Percentiles rank a stretch among this genome's conserved stretches.
These are phyloP conservation scores for Drosophila putrida DNA, from an alignment of 2,888 invertebrate genomes.

Conservation along the genomic window DNA sequence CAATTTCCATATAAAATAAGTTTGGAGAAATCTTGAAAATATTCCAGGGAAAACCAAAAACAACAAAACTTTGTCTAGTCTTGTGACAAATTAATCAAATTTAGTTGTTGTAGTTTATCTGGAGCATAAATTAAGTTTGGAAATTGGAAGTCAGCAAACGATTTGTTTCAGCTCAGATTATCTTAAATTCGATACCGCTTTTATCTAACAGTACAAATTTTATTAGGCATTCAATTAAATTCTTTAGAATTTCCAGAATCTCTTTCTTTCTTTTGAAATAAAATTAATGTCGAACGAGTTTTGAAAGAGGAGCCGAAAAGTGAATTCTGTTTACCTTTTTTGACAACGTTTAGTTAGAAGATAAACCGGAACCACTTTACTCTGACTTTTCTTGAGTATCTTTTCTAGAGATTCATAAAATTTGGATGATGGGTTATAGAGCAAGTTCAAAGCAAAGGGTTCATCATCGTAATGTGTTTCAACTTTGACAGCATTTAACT, in stretches of 20 bases:
- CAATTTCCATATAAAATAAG: conserved; percentile 8
- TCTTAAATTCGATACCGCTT: conserved; percentile 5
- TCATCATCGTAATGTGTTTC: not conserved
- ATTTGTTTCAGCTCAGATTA: conserved; percentile 14
- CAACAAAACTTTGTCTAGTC: not conserved
- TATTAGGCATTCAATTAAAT: conserved; percentile 10
- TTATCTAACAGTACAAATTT: conserved; percentile 9
- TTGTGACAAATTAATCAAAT: conserved; percentile 18
- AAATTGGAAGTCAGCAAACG: conserved; percentile 2
- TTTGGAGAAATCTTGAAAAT: conserved; percentile 2
- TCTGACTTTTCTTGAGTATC: not conserved
- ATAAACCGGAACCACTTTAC: conserved; percentile 11
- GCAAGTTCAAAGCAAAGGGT: not conserved
- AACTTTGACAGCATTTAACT: not conserved
- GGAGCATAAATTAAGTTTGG: conserved; percentile 13
- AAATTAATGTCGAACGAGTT: conserved; percentile 2
- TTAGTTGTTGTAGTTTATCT: conserved; percentile 9
- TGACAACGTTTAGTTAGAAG: conserved; percentile 10
- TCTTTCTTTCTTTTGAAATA: not conserved
- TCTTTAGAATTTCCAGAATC: not conserved
- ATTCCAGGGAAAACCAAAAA: not conserved
- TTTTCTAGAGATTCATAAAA: not conserved
- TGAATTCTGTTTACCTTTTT: not conserved
- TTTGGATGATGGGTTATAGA: not conserved
- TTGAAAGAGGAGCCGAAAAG: not conserved